Base-by-base conservation (phyloP, 2,113 vertebrate species). In the Archilochus colubris region DNA sequence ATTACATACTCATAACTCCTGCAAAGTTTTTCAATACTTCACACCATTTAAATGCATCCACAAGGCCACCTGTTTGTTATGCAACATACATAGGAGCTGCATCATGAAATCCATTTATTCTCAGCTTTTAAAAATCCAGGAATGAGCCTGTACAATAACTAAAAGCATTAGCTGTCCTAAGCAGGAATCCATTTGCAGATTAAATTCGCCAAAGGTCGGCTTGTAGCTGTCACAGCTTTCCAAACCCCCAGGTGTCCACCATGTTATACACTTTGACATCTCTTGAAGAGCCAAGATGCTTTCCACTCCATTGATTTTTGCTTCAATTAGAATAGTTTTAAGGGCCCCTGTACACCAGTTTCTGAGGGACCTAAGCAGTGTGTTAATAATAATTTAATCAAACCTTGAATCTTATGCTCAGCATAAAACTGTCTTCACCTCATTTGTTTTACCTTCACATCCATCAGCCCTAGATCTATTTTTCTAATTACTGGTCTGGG, bases 141-240 rank as follows among this genome's bases (percentile, higher is more conserved):
- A 96, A 81, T 3, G 83, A 91, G 86, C 64, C 76, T 96, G 57
- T 51, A 83, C 87, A 96, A 79, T 92, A 96, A 97, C 93, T 98
- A 97, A 98, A 98, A 97, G 97, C 98, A 98, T 98, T 98, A 98
- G 97, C 96, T 94, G 93, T 95, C 96, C 98, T 98, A 98, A 97
- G 96, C 97, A 97, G 89, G 81, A 97, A 97, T 97, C 98, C 98
- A 98, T 99, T 99, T 99, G 98, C 98, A 98, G 98, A 98, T 98
- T 97, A 98, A 98, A 98, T 98, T 97, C 93, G 18, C 96, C 96
- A 93, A 97, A 97, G 97, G 95, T 98, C 98, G 97, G 97, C 98
- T 97, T 96, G 97, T 97, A 97, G 98, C 98, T 98, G 96, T 95
- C 97, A 95, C 96, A 95, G 76, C 70, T 93, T 59, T 70, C 92